Base-by-base conservation (phyloP, 2,113 vertebrate genomes). In the Myiozetetes cayanensis region DNA sequence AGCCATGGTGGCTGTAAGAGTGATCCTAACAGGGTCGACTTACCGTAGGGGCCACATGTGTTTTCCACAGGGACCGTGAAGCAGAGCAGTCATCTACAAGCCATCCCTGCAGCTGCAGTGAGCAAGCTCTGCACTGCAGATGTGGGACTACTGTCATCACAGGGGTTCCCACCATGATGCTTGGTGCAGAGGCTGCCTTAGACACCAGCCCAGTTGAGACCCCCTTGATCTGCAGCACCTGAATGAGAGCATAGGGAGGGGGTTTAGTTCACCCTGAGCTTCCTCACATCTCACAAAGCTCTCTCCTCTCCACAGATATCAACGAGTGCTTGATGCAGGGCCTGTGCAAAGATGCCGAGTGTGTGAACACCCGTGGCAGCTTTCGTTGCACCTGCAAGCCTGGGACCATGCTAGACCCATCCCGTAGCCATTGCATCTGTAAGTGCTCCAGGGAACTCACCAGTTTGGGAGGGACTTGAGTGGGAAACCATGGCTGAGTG, bases 341-440 rank as follows among this genome's bases (percentile, higher is more conserved):
- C 49, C 93, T 99, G 93, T 99, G 99, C 98, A 98, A 98, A 97
- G 98, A 99, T 39, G 98, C 99, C 0, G 91, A 99, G 82, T 99
- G 99, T 70, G 96, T 99, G 97, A 99, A 99, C 97, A 99, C 99
- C 83, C 98, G 98, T 9, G 99, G 99, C 93, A 99, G 99, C 97
- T 99, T 98, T 97, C 98, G 98, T 90, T 99, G 99, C 93, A 98
- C 99, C 83, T 99, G 99, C 97, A 98, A 97, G 92, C 94, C 91
- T 23, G 99, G 99, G 43, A 99, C 97, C 97, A 98, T 99, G 97
- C 97, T 99, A 93, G 99, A 99, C 61, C 98, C 99, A 2, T 98
- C 99, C 9, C 98, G 99, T 59, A 99, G 99, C 96, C 98, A 99
- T 94, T 99, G 99, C 93, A 98, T 99, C 96, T 99, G 99, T 99